phyloP scores from a whole-genome alignment of 2,888 invertebrate species.

The Polydrusus tereticollis region DNA sequence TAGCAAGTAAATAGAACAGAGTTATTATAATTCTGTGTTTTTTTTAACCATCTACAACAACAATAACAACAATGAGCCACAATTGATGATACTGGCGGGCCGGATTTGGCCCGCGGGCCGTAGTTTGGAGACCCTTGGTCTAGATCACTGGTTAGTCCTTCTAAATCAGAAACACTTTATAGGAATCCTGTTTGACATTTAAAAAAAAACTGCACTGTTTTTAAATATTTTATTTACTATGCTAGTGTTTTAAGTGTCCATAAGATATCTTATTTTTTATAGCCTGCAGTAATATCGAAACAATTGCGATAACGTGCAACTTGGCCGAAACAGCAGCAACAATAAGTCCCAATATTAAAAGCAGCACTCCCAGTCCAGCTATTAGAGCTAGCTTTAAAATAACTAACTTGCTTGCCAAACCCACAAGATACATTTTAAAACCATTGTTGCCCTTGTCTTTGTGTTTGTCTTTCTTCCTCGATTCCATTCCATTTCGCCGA shows the following conservation, averaged over 20 bases:
- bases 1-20: no score
- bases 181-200: neutral
- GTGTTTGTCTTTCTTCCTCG: constrained; percentile 24
- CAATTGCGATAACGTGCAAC: constrained; percentile 42
- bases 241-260: constrained; percentile 27
- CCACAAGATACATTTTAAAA: constrained; percentile 31
- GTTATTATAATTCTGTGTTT: no score
- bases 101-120: no score
- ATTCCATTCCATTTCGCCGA: neutral
- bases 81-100: no score
- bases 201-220: neutral
- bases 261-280: constrained; percentile 37
- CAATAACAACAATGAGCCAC: no score
- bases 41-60: no score
- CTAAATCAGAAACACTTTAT: no score
- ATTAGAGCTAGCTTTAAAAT: constrained; percentile 34
- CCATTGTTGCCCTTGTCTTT: constrained; percentile 17
- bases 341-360: constrained; percentile 18
- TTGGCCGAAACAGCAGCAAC: constrained; percentile 31
- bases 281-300: constrained; percentile 36
- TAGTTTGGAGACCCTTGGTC: no score
- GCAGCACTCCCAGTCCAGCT: constrained; percentile 26
- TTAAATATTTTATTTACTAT: neutral
- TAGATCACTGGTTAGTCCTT: no score
- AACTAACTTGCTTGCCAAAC: constrained; percentile 30